These are phyloP conservation scores for Rhabdophis nuchalis DNA, from an alignment of 2,797 vertebrate species.

Conservation along the genomic window DNA sequence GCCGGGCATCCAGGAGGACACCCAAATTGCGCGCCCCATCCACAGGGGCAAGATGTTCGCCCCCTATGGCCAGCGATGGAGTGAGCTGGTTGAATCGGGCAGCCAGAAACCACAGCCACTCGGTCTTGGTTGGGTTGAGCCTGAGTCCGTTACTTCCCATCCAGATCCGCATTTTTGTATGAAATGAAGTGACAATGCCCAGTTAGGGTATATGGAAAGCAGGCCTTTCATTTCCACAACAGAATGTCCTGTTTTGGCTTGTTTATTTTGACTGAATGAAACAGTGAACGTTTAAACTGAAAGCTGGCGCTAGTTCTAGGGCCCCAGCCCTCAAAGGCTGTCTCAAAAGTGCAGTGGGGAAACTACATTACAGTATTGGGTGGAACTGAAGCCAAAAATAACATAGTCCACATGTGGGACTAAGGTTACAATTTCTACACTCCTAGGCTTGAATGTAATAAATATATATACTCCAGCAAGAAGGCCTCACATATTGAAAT, in stretches of 20 bases:
- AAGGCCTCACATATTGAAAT: neutral
- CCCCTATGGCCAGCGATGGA: no score
- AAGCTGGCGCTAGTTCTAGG: neutral
- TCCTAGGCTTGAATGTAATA: neutral
- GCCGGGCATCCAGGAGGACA: no score
- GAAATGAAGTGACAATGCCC: neutral
- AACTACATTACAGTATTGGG: neutral
- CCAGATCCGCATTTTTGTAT: no score
- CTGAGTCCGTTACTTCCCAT: no score
- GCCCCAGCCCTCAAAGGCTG: neutral
- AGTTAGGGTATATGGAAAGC: neutral
- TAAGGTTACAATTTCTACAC: neutral
- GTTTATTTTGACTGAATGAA: neutral
- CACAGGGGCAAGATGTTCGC: no score
- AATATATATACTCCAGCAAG: neutral
- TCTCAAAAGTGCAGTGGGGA: neutral
- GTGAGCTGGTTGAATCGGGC: no score
- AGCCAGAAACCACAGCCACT: no score
- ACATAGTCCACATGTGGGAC: neutral
- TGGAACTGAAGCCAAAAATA: neutral
- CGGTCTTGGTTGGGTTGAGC: no score
- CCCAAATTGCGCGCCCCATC: no score
- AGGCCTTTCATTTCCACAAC: neutral
- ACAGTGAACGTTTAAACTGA: neutral
- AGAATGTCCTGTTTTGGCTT: neutral